Conservation (phyloP, 2,888 invertebrate species). For the Tinea pellionella region DNA sequence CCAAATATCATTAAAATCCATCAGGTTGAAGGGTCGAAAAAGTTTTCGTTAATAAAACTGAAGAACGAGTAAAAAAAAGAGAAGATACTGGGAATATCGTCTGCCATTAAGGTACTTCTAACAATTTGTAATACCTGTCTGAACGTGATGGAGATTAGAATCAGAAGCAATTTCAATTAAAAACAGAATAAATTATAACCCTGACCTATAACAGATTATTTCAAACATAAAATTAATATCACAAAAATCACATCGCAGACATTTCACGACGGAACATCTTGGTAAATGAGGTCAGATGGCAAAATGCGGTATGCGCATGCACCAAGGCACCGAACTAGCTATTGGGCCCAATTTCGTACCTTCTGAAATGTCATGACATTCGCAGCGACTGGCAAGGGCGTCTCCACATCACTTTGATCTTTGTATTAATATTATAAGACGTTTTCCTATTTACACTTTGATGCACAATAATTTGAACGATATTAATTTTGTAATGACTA, state of each 20-base stretch:
- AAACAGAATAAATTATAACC: background rate
- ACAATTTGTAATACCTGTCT: too few species aligned
- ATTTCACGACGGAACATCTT: conserved; percentile 31
- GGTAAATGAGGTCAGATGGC: conserved; percentile 33
- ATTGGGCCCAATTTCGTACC: conserved; percentile 13
- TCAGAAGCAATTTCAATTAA: background rate
- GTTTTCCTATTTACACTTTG: background rate
- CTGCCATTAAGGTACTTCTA: too few species aligned
- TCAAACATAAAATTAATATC: background rate
- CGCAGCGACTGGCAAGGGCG: conserved; percentile 37
- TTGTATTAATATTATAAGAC: conserved; percentile 16
- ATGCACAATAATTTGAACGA: too few species aligned
- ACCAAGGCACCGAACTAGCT: conserved; percentile 3
- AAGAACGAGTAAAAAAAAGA: too few species aligned
- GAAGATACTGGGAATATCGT: too few species aligned
- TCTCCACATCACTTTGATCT: conserved; percentile 19
- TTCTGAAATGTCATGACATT: conserved; percentile 46
- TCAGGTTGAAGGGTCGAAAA: too few species aligned
- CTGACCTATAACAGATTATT: conserved; percentile 5
- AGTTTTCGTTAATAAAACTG: too few species aligned
- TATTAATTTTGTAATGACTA: too few species aligned
- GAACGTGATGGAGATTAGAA: too few species aligned
- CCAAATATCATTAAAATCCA: too few species aligned
- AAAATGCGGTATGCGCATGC: conserved; percentile 13
- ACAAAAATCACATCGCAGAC: conserved; percentile 29